These are phyloP conservation scores for Leptestheria dahalacensis DNA, from an alignment of 1,140 invertebrate genomes.

Conservation along the genomic window DNA sequence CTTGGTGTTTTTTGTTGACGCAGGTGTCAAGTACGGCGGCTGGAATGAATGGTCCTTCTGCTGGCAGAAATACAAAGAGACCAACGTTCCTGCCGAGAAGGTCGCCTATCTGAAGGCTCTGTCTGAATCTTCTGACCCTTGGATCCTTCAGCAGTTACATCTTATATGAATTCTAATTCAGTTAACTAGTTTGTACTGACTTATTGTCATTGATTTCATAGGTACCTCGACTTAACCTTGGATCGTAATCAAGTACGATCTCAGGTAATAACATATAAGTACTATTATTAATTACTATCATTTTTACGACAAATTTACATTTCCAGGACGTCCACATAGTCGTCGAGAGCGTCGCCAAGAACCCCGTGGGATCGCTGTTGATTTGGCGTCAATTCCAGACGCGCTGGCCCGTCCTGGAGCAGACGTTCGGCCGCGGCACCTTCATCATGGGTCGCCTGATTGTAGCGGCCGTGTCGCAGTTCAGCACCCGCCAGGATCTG, in stretches of 20 bases:
- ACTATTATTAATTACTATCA: not conserved
- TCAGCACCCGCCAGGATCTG: constrained; percentile 53
- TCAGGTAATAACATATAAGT: constrained; percentile 23
- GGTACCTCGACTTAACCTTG: constrained; percentile 45
- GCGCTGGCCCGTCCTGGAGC: constrained; percentile 49
- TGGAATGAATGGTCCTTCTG: constrained; percentile 57
- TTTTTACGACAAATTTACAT: not conserved
- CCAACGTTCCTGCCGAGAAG: constrained; percentile 49
- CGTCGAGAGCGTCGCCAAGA: constrained; percentile 47
- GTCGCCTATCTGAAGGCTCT: constrained; percentile 48
- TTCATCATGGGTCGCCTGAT: constrained; percentile 52
- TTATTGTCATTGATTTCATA: constrained; percentile 21
- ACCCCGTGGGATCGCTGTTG: constrained; percentile 48
- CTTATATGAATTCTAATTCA: not conserved
- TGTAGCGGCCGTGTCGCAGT: constrained; percentile 47
- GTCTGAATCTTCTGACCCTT: constrained; percentile 49
- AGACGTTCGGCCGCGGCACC: constrained; percentile 47
- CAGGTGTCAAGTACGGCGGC: constrained; percentile 42
- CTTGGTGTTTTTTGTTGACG: not conserved
- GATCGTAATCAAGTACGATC: constrained; percentile 46
- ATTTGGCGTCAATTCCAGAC: constrained; percentile 62
- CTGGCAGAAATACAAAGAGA: constrained; percentile 49
- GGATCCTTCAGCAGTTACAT: constrained; percentile 47
- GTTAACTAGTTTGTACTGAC: not conserved
- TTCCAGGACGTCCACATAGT: constrained; percentile 47